Base-by-base conservation (phyloP, 2,113 vertebrate genomes). In the Drymodes brunneopygia region DNA sequence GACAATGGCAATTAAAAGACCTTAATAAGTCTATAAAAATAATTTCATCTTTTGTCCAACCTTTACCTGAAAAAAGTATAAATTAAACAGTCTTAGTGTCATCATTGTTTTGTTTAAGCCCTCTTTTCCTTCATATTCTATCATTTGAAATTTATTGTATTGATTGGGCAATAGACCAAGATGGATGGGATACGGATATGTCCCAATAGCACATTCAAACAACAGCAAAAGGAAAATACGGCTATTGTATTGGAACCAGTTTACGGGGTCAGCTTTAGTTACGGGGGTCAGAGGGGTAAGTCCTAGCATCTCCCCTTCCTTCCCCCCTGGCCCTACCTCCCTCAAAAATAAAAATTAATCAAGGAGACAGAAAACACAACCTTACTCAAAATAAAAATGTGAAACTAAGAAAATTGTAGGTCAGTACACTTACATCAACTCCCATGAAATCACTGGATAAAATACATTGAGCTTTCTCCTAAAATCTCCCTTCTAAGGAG, bases 301-400 rank as follows among this genome's bases (percentile, higher is more conserved):
- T 33, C 17, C 5, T 33, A 27, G 15, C 6, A n/a, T 60, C 3
- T 3, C 2, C 0, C 3, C 11, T 6, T 3, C 4, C 12, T 21
- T 3, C 4, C 2, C 16, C 6, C 2, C 42, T 17, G 16, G 14
- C 42, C 3, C 4, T 0, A 0, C 8, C 2, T 5, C 2, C 7
- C 5, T 9, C 3, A 5, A 36, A 42, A 53, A 14, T 28, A 42
- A 25, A 35, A 33, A n/a, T 13, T 23, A 40, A 84, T 33, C n/a
- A 48, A 60, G 4, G 8, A 40, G 7, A 25, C 15, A 40, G 20
- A 88, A 87, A 74, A 66, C 5, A 29, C 3, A 62, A 24, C 6
- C 7, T 56, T 58, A 29, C 38, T 28, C 35, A 44, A 85, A 77
- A 61, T 25, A 36, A 67, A 80, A 21, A 13, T 20, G 31, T 70